Conservation (phyloP, 2,797 vertebrate genomes). For the Paedocypris micromegethes region DNA sequence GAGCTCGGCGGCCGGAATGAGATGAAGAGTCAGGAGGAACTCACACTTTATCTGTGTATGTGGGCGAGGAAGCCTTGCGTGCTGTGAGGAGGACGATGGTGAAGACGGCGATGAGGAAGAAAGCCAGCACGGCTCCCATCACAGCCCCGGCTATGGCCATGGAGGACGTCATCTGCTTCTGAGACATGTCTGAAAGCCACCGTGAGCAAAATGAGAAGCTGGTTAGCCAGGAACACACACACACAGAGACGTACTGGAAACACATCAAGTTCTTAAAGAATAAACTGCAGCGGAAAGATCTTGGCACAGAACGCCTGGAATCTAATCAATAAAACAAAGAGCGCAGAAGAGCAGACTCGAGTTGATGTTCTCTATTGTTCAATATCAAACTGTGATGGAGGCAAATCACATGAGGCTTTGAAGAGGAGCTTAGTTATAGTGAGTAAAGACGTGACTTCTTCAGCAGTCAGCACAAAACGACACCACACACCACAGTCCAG, state of each 20-base stretch:
- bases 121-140: conserved; percentile 87
- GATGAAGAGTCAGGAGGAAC: conserved; percentile 53
- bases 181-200: conserved; percentile 78
- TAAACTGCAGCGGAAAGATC: not conserved
- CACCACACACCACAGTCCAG: not conserved
- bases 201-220: conserved; percentile 4
- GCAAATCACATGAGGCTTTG: too few species aligned
- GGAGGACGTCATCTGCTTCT: conserved; percentile 78
- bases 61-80: conserved; percentile 72
- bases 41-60: conserved; percentile 90
- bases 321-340: not conserved
- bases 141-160: conserved; percentile 85
- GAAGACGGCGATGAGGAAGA: conserved; percentile 89
- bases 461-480: not conserved
- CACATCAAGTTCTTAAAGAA: conserved; percentile 11
- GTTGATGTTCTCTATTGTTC: not conserved
- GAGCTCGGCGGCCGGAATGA: too few species aligned
- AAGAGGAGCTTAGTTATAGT: not conserved
- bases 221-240: conserved; percentile 8
- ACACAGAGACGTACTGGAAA: conserved; percentile 1
- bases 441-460: not conserved
- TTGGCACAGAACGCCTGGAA: conserved; percentile 5
- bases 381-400: not conserved
- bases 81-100: conserved; percentile 82
- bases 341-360: conserved; percentile 15